Evolutionary conservation across 64 coral and sea anemone genomes (phyloP), one percentile per base, ranked within the genome.

Genomic region (Acropora tenuis): DNA sequence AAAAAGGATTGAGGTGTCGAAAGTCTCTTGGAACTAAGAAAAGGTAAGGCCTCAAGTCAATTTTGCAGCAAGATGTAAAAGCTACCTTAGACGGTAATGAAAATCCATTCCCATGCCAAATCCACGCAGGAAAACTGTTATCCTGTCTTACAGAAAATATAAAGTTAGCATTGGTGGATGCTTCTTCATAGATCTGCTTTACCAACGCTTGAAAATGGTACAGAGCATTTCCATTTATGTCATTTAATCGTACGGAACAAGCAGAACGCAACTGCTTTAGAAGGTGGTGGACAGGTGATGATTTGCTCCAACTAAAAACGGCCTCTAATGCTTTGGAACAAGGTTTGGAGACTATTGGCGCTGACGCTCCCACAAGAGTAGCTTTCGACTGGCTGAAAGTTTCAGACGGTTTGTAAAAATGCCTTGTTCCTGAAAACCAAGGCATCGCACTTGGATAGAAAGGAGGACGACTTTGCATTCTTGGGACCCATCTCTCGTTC

Each of bases 71-170:
- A 41, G 20, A 83, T 20, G 6, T 41, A 68, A 93, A 60, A 16
- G 87, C 87, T 17, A 90, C 8, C 77, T 50, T 72, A 8, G 71
- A 79, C 18, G 94, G 91, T 66, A 87, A 19, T 74, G 94, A 49
- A 60, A 93, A 96, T 55, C 90, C 94, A 48, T 90, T 82, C 1
- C 94, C 94, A 66, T 96, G 80, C 94, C 94, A 96, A 30, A 96
- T 78, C 94, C 94, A 96, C 2, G 87, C 63, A 66, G 86, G 87
- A 72, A 90, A 94, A 2, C 43, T 49, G 8, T 13, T 3, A 68
- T 66, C 82, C 8, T 48, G 6, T 1, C 0, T n/a, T 55, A 76
- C 50, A 17, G 30, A 30, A 30, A 46, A 13, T 3, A 7, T 50
- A 6, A 30, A 20, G 75, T 12, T 7, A 20, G 47, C 50, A 15